A percentile compares a stretch with the other conserved stretches of the same genome.
phyloP scores from a whole-genome alignment of 1,140 invertebrate genomes.

The Idris sp. region DNA sequence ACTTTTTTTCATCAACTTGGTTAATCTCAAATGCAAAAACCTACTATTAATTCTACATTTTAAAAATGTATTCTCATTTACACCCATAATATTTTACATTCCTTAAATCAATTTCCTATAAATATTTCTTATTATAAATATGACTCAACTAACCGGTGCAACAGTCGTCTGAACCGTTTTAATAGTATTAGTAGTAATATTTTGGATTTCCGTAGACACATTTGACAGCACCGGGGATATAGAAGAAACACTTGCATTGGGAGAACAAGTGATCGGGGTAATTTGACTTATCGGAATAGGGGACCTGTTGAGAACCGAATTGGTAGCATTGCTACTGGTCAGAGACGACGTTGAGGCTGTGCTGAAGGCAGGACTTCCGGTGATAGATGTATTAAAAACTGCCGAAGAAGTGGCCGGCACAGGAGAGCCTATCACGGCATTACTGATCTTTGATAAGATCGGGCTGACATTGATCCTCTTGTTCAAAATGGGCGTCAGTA shows the following conservation, averaged over 20 bases:
- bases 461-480: slow-evolving; percentile 72
- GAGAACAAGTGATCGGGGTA: slow-evolving; percentile 64
- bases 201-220: slow-evolving; percentile 57
- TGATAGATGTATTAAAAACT: slow-evolving; percentile 71
- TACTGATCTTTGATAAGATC: slow-evolving; percentile 65
- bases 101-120: no score
- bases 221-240: slow-evolving; percentile 63
- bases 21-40: no score
- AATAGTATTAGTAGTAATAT: slow-evolving; percentile 28
- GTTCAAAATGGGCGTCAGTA: slow-evolving; percentile 75
- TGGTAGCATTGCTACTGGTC: slow-evolving; percentile 69
- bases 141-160: slow-evolving; percentile 60
- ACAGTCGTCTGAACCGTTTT: slow-evolving; percentile 42
- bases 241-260: slow-evolving; percentile 63
- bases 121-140: no score
- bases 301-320: slow-evolving; percentile 70
- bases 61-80: no score
- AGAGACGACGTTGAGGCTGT: slow-evolving; percentile 74
- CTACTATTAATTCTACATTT: no score
- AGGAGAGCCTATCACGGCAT: slow-evolving; percentile 62
- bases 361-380: slow-evolving; percentile 73
- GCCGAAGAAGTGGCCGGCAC: slow-evolving; percentile 58
- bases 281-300: slow-evolving; percentile 67
- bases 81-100: no score
- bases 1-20: no score